phyloP scores from a whole-genome alignment of 2,797 vertebrate genomes.

The Mycteria americana region DNA sequence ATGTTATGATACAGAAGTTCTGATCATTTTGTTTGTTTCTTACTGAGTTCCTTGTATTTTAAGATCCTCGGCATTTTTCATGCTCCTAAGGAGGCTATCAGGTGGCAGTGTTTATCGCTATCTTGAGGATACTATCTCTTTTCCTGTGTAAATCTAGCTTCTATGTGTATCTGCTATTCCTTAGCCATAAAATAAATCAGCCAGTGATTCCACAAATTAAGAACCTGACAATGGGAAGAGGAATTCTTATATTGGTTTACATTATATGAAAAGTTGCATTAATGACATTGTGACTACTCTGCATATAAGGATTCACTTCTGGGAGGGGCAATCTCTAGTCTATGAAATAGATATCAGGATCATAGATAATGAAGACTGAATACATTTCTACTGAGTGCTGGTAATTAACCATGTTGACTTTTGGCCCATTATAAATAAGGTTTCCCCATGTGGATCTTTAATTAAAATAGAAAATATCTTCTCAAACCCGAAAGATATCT shows the following conservation, averaged over 20 bases:
- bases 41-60: not conserved
- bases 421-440: not conserved
- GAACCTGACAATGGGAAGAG: not conserved
- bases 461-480: not conserved
- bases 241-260: not conserved
- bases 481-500: not conserved
- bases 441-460: not conserved
- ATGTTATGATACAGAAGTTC: not conserved
- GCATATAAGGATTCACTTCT: not conserved
- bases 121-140: not conserved
- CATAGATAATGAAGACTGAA: not conserved
- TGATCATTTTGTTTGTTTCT: not conserved
- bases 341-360: not conserved
- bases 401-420: not conserved
- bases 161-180: fast-evolving
- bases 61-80: not conserved
- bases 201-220: not conserved
- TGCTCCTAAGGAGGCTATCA: not conserved
- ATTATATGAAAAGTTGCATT: not conserved
- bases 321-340: not conserved
- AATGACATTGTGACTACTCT: not conserved
- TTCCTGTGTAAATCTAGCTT: not conserved
- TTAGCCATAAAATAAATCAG: not conserved
- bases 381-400: not conserved
- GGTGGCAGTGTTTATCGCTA: not conserved